Conservation (phyloP, 2,888 invertebrate genomes). For the Cataglyphis albicans region DNA sequence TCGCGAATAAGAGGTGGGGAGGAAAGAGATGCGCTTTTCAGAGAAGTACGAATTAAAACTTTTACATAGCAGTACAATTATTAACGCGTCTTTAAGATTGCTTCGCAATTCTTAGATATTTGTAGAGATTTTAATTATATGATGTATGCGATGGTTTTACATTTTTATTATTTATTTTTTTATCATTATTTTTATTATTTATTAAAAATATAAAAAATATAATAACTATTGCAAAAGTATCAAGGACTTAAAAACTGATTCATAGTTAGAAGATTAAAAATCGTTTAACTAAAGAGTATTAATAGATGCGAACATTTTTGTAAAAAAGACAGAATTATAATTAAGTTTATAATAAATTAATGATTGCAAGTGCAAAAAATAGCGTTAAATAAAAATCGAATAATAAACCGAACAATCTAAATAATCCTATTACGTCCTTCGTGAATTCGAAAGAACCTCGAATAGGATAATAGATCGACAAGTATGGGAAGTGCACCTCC, state of each 20-base stretch:
- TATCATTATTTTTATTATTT: neutral
- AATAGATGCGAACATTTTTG: neutral
- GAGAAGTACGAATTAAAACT: conserved; percentile 9
- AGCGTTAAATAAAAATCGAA: neutral
- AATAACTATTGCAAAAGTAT: neutral
- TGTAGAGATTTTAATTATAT: neutral
- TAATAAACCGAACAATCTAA: neutral
- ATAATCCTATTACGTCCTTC: neutral
- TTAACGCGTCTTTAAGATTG: neutral
- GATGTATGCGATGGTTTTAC: neutral
- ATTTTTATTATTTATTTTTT: neutral
- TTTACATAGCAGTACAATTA: neutral
- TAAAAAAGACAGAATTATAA: neutral
- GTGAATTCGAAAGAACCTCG: conserved; percentile 5
- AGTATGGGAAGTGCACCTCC: neutral
- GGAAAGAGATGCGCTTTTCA: neutral
- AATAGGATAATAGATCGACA: neutral
- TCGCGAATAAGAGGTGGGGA: neutral
- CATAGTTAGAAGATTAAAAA: neutral
- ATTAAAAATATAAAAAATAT: neutral
- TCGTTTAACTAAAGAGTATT: neutral
- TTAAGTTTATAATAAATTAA: neutral
- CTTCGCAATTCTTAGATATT: neutral
- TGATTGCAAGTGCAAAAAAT: neutral
- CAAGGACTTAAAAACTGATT: neutral